Conservation (phyloP, 2,113 vertebrate species). For the Zosterops lateralis region DNA sequence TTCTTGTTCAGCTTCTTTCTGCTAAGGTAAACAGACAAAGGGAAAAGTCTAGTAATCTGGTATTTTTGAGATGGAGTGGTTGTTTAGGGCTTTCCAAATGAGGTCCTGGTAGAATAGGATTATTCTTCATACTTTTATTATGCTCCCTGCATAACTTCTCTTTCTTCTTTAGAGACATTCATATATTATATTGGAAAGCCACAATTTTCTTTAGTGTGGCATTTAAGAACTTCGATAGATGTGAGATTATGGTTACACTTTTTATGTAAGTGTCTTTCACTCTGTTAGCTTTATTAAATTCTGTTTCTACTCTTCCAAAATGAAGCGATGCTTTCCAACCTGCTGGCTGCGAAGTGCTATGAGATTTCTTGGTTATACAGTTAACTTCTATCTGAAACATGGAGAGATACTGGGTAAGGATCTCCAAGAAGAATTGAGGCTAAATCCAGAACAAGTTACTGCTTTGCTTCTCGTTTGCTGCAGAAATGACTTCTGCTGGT, state of each 20-base stretch:
- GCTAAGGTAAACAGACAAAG: background rate
- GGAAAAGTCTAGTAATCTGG: background rate
- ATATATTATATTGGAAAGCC: accelerated
- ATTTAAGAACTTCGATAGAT: background rate
- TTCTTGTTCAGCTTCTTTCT: background rate
- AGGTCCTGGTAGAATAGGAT: background rate
- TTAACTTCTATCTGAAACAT: background rate
- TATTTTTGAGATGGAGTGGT: background rate
- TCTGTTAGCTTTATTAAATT: background rate
- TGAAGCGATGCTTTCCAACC: background rate
- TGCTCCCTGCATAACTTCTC: accelerated
- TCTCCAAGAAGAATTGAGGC: background rate
- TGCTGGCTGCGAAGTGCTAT: background rate
- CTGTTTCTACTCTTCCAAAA: background rate
- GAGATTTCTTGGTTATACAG: background rate
- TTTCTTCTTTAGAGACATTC: background rate
- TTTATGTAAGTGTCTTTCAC: background rate
- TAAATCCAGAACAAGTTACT: background rate
- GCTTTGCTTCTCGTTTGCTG: background rate
- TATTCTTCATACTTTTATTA: accelerated
- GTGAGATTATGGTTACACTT: background rate
- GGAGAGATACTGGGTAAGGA: background rate
- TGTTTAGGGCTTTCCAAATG: background rate
- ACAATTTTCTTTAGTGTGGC: background rate
- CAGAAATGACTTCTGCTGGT: background rate